Percentiles rank a stretch among this genome's conserved stretches.
phyloP scores from a whole-genome alignment of 37 sponge, comb jelly and placozoan genomes.

The Axinella damicornis region DNA sequence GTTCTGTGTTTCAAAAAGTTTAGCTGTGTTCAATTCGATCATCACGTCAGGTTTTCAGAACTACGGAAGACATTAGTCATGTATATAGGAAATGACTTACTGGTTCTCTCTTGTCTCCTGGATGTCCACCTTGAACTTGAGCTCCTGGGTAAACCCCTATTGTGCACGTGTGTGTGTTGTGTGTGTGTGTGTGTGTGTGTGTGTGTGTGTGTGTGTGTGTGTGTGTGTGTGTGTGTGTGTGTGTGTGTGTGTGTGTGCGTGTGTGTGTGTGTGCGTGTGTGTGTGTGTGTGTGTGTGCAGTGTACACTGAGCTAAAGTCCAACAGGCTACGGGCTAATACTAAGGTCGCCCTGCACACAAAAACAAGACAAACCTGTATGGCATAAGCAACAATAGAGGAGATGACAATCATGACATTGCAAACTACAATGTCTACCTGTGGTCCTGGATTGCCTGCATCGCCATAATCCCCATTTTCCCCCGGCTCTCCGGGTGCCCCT shows the following conservation, averaged over 20 bases:
- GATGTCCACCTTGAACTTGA: slow-evolving; percentile 37
- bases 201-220: background rate
- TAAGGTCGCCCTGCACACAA: background rate
- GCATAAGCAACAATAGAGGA: background rate
- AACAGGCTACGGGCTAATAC: no score
- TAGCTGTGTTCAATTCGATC: no score
- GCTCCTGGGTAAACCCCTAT: slow-evolving; percentile 46
- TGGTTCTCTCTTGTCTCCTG: slow-evolving; percentile 63
- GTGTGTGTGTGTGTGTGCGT: background rate
- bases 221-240: no score
- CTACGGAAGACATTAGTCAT: no score
- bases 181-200: no score
- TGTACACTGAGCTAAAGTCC: no score
- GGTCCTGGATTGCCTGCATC: slow-evolving; percentile 54
- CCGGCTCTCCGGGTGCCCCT: slow-evolving; percentile 60
- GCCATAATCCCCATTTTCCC: slow-evolving; percentile 61
- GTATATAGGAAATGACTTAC: slow-evolving; percentile 54
- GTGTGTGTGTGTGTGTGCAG: no score
- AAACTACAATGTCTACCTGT: slow-evolving; percentile 52
- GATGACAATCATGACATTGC: background rate
- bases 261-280: no score
- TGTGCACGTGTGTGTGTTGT: background rate
- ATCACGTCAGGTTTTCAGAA: no score
- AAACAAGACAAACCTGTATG: background rate
- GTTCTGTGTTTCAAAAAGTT: no score